phyloP scores from a whole-genome alignment of 2,113 vertebrate genomes.

The Lasiurus cinereus region DNA sequence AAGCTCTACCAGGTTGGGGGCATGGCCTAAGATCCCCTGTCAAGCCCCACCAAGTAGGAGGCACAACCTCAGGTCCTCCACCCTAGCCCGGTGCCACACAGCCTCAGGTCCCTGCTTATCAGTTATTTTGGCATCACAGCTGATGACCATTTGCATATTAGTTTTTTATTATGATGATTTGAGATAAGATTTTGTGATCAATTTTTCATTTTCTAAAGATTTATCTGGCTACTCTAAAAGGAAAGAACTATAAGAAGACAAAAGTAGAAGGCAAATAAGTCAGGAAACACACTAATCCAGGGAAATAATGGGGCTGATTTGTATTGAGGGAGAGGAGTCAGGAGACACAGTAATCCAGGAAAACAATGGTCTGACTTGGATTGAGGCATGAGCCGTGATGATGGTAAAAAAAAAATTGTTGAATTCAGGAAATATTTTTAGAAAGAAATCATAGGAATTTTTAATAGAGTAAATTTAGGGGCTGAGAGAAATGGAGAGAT shows the following conservation, averaged over 20 bases:
- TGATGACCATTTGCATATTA: no score
- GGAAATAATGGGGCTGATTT: background rate
- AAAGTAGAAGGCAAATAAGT: background rate
- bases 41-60: no score
- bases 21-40: no score
- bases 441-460: background rate
- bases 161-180: background rate
- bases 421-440: constrained; percentile 5
- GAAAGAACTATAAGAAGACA: background rate
- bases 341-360: background rate
- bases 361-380: background rate
- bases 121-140: no score
- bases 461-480: background rate
- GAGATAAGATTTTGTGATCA: background rate
- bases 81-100: no score
- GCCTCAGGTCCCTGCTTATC: no score
- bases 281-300: background rate
- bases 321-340: background rate
- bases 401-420: background rate
- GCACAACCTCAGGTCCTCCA: no score
- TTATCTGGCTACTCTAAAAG: background rate
- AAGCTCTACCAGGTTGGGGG: no score
- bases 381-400: background rate
- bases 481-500: background rate
- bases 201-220: constrained; percentile 30